These are phyloP conservation scores for Hippocampus mohnikei DNA, from an alignment of 2,113 vertebrate species.

Conservation along the genomic window DNA sequence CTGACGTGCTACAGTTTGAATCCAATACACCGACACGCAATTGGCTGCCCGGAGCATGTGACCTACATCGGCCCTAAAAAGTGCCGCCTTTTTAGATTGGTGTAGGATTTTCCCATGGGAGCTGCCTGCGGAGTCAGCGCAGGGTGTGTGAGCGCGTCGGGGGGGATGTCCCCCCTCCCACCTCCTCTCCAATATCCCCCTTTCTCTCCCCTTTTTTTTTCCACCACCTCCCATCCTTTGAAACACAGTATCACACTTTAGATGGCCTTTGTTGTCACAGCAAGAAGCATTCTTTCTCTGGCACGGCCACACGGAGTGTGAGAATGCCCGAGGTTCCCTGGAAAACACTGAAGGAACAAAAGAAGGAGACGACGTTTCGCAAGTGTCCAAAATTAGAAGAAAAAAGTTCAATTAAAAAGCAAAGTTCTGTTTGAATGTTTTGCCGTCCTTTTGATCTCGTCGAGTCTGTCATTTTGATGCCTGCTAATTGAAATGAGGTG, in stretches of 20 bases:
- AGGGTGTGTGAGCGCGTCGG: conserved; percentile 33
- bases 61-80: conserved; percentile 51
- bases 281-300: conserved; percentile 55
- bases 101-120: conserved; percentile 78
- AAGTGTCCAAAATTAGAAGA: conserved; percentile 11
- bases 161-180: conserved; percentile 30
- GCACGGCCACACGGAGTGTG: conserved; percentile 56
- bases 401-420: background rate
- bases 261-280: conserved; percentile 67
- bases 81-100: conserved; percentile 60
- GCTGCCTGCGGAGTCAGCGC: conserved; percentile 54
- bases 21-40: conserved; percentile 63
- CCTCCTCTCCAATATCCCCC: conserved; percentile 52
- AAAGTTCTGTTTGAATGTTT: conserved; percentile 5
- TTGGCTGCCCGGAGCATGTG: conserved; percentile 69
- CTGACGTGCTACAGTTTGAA: conserved; percentile 74
- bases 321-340: conserved; percentile 45
- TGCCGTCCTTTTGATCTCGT: conserved; percentile 3
- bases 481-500: background rate
- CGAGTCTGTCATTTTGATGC: background rate
- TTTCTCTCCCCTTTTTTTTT: conserved; percentile 41
- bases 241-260: conserved; percentile 70
- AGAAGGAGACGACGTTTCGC: conserved; percentile 19
- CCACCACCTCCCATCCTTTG: conserved; percentile 62
- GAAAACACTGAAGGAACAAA: conserved; percentile 39